A percentile compares a stretch with the other conserved stretches of the same genome.
These are phyloP conservation scores for Meteorus cinctellus DNA, from an alignment of 2,888 invertebrate species.

Conservation along the genomic window DNA sequence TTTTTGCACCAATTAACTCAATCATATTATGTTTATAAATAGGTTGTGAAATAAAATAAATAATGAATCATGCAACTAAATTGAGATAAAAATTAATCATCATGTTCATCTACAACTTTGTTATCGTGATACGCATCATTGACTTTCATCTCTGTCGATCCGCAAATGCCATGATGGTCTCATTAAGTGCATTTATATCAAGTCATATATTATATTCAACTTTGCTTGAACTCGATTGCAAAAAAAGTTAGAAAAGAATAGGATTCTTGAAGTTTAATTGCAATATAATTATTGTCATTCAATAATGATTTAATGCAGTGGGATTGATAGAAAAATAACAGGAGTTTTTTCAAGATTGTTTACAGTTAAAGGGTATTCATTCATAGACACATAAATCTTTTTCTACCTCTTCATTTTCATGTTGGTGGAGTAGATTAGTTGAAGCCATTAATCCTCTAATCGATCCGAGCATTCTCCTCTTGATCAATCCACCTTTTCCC, in stretches of 20 bases:
- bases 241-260: background rate
- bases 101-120: background rate
- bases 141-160: conserved; percentile 2
- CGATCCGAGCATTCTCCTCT: conserved; percentile 70
- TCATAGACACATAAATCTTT: conserved; percentile 9
- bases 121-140: conserved; percentile 5
- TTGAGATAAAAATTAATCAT: background rate
- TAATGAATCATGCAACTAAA: background rate
- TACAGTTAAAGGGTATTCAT: background rate
- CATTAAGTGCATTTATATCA: background rate
- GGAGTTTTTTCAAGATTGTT: background rate
- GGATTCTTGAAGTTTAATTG: background rate
- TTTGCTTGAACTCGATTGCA: background rate
- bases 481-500: conserved; percentile 65
- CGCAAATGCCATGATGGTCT: conserved; percentile 12
- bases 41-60: background rate
- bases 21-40: background rate
- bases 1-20: background rate
- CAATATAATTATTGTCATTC: conserved; percentile 4
- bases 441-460: conserved; percentile 70
- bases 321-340: background rate
- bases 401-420: conserved; percentile 68
- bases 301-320: background rate
- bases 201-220: background rate
- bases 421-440: conserved; percentile 66